Base-by-base conservation (phyloP, 2,888 invertebrate species). In the Acheta domesticus region DNA sequence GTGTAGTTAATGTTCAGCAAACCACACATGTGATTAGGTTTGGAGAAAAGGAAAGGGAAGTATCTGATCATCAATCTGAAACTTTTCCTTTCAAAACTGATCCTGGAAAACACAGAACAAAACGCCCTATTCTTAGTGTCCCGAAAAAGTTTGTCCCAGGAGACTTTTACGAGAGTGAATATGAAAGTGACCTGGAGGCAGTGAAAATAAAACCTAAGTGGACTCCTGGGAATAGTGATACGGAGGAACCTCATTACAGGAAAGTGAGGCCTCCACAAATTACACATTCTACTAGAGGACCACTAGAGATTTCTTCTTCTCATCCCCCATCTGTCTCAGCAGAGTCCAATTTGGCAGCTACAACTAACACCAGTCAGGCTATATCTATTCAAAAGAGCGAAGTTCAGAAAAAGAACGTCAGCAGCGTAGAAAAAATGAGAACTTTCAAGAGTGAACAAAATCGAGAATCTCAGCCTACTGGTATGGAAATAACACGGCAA, bases 21-120 rank as follows among this genome's bases (percentile, higher is more conserved):
- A 93, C 92, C 0, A 91, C 91, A 82, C 89, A 91, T 77, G 89
- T 92, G 1, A 92, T 93, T 62, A 91, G 92, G 83, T 92, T 92
- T 81, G 92, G 91, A 19, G 90, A 90, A 62, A 87, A 89, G 79
- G 76, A 82, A 82, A 16, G 81, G 81, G 77, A 81, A 78, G 21
- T 48, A 79, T 76, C 77, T 16, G 79, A 77, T 80, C 82, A 83
- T 48, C 80, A 81, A 78, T 82, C 88, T 20, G 88, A 89, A 83
- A 87, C 88, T 2, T 88, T 89, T 82, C 88, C 89, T 0, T 89
- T 86, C 81, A 86, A 87, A 80, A 85, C 87, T 16, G 88, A 89
- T 21, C 87, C 88, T 19, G 86, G 85, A 12, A 86, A 85, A 80
- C 86, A 86, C 1, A 83, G 84, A 79, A 49, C 14, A 14, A 83